Evolutionary conservation across 1,140 invertebrate species (phyloP).

Genomic region (Saxidomus purpurata): DNA sequence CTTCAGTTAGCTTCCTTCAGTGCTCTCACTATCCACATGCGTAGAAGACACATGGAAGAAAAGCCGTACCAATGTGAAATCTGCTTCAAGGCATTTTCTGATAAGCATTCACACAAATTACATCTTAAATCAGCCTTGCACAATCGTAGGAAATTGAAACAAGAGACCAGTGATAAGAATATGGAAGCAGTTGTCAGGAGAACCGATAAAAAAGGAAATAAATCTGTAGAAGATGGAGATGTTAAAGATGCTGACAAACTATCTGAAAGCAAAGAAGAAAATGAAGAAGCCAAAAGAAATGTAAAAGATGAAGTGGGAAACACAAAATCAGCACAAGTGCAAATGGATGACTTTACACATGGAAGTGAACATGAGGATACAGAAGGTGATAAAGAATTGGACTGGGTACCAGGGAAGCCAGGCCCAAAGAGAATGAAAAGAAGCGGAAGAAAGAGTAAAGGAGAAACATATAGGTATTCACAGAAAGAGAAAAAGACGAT

Average conservation of each 20-base stretch:
- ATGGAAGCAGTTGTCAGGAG: background rate
- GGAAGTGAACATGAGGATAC: background rate
- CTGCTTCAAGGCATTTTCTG: conserved; percentile 71
- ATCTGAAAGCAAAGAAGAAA: background rate
- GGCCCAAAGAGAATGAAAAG: background rate
- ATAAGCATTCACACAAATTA: conserved; percentile 62
- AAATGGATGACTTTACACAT: background rate
- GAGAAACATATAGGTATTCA: background rate
- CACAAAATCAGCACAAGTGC: background rate
- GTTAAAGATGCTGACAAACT: background rate
- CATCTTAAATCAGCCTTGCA: conserved; percentile 67
- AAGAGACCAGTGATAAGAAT: background rate
- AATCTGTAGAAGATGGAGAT: background rate
- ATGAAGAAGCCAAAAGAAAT: background rate
- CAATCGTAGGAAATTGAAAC: background rate
- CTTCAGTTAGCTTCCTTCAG: conserved; percentile 65
- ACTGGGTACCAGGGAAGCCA: background rate
- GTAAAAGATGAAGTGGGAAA: background rate
- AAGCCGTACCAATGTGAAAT: conserved; percentile 71
- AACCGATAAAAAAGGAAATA: conserved; percentile 9
- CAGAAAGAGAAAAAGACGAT: conserved; percentile 63
- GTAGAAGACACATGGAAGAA: conserved; percentile 69
- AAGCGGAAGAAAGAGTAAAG: background rate
- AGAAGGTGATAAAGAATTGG: background rate
- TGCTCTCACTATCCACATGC: conserved; percentile 74